Conservation (phyloP, 1,140 invertebrate species). For the Homarus americanus region DNA sequence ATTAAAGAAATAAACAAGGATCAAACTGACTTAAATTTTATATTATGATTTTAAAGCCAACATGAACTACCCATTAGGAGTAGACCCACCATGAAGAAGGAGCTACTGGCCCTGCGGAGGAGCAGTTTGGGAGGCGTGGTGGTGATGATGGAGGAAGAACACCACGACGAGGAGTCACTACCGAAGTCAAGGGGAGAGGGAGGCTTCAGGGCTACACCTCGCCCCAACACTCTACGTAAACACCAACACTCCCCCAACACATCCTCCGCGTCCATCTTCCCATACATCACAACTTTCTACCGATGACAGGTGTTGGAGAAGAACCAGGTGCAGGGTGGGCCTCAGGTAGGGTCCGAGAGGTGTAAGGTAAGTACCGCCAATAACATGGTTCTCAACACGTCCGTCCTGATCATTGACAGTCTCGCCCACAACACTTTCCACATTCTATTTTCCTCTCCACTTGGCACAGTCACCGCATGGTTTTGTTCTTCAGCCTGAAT, state of each 20-base stretch:
- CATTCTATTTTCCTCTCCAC: too few species aligned
- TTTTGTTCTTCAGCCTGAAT: too few species aligned
- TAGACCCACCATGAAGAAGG: background rate
- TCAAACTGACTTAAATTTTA: background rate
- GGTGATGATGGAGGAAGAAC: background rate
- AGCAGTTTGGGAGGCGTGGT: background rate
- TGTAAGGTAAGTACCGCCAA: too few species aligned
- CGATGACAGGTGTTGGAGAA: too few species aligned
- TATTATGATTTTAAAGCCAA: background rate
- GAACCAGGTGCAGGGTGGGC: too few species aligned
- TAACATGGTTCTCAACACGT: too few species aligned
- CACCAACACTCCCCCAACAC: slow-evolving; percentile 39
- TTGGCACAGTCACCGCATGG: too few species aligned
- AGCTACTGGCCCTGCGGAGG: background rate
- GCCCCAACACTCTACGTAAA: background rate
- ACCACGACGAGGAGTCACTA: background rate
- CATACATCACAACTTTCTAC: background rate
- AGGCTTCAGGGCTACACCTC: background rate
- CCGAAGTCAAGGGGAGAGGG: too few species aligned
- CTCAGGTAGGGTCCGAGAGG: too few species aligned
- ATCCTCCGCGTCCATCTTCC: slow-evolving; percentile 6
- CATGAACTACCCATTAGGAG: background rate
- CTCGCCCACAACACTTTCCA: too few species aligned
- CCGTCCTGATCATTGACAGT: too few species aligned
- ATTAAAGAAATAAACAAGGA: background rate